Percentiles rank a stretch among this genome's conserved stretches.
Conservation (phyloP, 2,888 invertebrate genomes). For the Celastrina argiolus region DNA sequence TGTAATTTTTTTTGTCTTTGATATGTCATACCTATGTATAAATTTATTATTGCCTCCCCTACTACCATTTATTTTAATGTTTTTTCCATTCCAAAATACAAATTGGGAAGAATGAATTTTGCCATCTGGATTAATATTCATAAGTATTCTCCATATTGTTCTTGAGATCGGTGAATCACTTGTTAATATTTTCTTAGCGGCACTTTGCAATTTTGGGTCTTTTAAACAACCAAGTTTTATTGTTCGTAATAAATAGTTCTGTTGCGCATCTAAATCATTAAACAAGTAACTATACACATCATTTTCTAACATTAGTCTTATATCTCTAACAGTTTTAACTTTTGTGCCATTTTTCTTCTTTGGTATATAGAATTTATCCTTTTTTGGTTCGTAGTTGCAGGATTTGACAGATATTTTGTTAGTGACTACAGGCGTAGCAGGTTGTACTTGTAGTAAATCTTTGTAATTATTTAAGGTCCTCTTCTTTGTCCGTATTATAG, state of each 20-base stretch:
- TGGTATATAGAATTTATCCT: conserved; percentile 53
- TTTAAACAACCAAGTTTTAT: conserved; percentile 52
- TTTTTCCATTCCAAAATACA: conserved; percentile 56
- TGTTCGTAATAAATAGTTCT: conserved; percentile 53
- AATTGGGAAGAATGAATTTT: conserved; percentile 50
- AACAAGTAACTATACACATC: conserved; percentile 50
- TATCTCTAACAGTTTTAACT: conserved; percentile 62
- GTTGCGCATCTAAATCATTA: conserved; percentile 54
- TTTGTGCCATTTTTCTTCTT: conserved; percentile 55
- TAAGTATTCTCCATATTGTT: conserved; percentile 65
- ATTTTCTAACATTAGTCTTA: conserved; percentile 56
- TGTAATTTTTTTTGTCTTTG: conserved; percentile 34
- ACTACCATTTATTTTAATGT: conserved; percentile 58
- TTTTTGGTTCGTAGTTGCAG: conserved; percentile 52
- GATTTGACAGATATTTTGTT: conserved; percentile 29
- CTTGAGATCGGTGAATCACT: conserved; percentile 52
- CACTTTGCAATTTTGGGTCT: conserved; percentile 51
- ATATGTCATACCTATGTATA: conserved; percentile 50
- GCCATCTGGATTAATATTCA: conserved; percentile 58
- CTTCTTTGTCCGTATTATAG: conserved; percentile 47
- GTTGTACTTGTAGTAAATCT: conserved; percentile 47
- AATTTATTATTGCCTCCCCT: conserved; percentile 58
- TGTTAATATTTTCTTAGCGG: conserved; percentile 53
- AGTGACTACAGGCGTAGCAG: conserved; percentile 45
- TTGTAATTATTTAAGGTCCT: conserved; percentile 48